A percentile compares a stretch with the other conserved stretches of the same genome.
phyloP scores from a whole-genome alignment of 2,113 vertebrate genomes.

The Lamprotornis superbus region DNA sequence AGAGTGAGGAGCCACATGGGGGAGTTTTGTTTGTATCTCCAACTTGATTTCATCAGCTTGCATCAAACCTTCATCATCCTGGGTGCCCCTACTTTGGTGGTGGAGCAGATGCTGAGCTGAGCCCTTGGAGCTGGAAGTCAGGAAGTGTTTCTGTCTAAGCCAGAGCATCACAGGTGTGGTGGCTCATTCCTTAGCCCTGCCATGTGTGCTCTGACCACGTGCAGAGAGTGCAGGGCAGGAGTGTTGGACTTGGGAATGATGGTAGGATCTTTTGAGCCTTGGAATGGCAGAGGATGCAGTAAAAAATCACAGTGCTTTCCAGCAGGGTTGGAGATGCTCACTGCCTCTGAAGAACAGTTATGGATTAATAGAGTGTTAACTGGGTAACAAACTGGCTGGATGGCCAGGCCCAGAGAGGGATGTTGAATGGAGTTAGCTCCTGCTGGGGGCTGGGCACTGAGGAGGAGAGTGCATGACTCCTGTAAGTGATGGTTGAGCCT shows the following conservation, averaged over 20 bases:
- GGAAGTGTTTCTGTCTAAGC: neutral
- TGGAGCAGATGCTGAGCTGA: neutral
- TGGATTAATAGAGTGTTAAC: neutral
- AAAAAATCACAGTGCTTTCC: neutral
- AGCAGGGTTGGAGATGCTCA: neutral
- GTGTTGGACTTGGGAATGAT: neutral
- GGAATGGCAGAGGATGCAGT: neutral
- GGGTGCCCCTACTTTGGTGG: neutral
- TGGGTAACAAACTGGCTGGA: neutral
- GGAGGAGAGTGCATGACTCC: neutral
- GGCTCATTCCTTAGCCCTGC: neutral
- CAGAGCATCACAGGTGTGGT: neutral
- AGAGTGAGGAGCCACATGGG: accelerated
- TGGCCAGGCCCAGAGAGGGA: neutral
- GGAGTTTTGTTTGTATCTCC: neutral
- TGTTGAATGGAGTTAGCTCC: neutral
- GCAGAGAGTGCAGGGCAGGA: neutral
- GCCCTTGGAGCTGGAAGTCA: neutral
- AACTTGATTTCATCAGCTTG: neutral
- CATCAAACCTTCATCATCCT: neutral
- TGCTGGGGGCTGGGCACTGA: neutral
- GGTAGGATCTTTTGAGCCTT: neutral
- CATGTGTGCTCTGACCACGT: neutral
- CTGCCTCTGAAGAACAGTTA: neutral
- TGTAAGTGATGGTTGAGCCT: neutral